A percentile compares a stretch with the other conserved stretches of the same genome.
Conservation (phyloP, 2,113 vertebrate species). For the Gulo gulo region DNA sequence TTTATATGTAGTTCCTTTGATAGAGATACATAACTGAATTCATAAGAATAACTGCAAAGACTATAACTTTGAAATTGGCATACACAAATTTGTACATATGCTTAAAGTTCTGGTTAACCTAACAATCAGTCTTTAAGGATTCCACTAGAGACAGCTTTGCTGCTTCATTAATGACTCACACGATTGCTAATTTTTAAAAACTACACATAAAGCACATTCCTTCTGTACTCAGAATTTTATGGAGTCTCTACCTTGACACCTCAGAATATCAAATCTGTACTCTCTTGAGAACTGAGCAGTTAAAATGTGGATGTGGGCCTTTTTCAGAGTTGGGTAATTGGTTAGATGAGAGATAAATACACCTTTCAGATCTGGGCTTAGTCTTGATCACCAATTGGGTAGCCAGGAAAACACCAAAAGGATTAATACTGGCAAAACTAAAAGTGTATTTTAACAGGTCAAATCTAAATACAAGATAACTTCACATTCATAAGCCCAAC, state of each 20-base stretch:
- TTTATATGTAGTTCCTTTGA: slow-evolving; percentile 16
- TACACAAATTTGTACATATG: not conserved
- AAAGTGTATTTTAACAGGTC: not conserved
- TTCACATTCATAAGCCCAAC: not conserved
- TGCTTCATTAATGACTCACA: slow-evolving; percentile 35
- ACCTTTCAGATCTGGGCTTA: not conserved
- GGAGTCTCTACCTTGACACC: not conserved
- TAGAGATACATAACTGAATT: slow-evolving; percentile 19
- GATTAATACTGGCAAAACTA: not conserved
- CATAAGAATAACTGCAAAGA: not conserved
- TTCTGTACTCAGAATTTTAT: slow-evolving; percentile 14
- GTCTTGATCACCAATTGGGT: not conserved
- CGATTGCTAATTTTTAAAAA: not conserved
- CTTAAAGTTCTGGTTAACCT: not conserved
- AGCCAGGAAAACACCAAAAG: not conserved
- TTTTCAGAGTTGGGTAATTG: not conserved
- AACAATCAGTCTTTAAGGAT: not conserved
- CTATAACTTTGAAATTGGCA: not conserved
- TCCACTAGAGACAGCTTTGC: not conserved
- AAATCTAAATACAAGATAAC: not conserved
- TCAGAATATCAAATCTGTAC: slow-evolving; percentile 9
- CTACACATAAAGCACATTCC: not conserved
- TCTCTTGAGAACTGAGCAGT: not conserved
- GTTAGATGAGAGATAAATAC: not conserved
- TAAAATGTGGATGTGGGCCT: not conserved